Evolutionary conservation across 2,113 vertebrate genomes (phyloP).

Genomic region (Haemorhous mexicanus): DNA sequence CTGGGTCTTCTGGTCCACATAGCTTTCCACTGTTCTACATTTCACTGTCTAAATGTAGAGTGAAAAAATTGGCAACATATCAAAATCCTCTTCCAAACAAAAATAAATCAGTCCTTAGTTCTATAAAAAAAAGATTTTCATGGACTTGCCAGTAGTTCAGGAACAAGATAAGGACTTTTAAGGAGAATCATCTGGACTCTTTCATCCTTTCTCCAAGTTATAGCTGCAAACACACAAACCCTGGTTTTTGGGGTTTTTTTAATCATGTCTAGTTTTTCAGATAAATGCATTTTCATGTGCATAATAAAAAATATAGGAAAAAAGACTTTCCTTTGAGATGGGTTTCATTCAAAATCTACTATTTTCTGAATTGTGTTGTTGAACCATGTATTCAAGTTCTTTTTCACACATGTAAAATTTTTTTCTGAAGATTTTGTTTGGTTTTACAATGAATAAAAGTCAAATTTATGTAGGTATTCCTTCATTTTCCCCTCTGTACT

Average conservation of each 20-base stretch:
- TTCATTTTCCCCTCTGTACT: background rate
- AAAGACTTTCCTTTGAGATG: background rate
- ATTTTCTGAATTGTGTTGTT: background rate
- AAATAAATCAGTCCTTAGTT: background rate
- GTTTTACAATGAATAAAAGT: background rate
- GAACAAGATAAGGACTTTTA: background rate
- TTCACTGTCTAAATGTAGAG: background rate
- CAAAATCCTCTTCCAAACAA: background rate
- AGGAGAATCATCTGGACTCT: background rate
- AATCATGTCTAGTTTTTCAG: background rate
- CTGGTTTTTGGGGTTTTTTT: background rate
- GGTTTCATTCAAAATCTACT: background rate
- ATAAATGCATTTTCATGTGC: background rate
- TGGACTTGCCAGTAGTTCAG: background rate
- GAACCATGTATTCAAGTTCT: background rate
- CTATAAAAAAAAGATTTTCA: background rate
- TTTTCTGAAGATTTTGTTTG: background rate
- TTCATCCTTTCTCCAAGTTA: background rate
- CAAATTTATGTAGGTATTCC: background rate
- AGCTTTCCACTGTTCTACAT: background rate
- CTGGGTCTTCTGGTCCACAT: background rate
- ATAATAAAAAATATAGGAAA: background rate
- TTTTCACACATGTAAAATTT: background rate
- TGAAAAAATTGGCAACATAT: background rate
- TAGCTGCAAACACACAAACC: accelerated